phyloP scores from a whole-genome alignment of 64 coral and sea anemone genomes.

The Montipora sp. region DNA sequence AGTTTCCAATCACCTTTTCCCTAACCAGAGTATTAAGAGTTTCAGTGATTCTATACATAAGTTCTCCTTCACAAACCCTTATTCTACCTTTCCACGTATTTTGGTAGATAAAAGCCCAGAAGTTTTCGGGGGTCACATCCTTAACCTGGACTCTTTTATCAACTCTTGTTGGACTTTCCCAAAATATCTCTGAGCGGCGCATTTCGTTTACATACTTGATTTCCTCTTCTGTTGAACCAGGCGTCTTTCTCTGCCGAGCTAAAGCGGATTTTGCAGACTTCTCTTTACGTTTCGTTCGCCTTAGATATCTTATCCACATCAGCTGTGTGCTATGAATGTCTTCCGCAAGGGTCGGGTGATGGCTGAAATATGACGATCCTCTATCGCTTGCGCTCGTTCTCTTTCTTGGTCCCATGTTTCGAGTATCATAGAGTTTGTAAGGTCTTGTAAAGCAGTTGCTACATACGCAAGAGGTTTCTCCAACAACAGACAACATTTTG shows the following conservation, averaged over 20 bases:
- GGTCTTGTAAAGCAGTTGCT: conserved; percentile 24
- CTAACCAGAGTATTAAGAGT: conserved; percentile 4
- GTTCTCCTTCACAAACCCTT: conserved; percentile 41
- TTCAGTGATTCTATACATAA: conserved; percentile 32
- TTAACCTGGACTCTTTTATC: background rate
- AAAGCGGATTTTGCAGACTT: background rate
- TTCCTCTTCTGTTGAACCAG: background rate
- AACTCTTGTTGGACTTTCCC: background rate
- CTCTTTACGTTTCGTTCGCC: background rate
- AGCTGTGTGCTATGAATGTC: background rate
- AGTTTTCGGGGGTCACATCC: background rate
- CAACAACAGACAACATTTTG: background rate
- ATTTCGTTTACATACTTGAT: background rate
- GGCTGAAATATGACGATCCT: background rate
- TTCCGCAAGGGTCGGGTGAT: background rate
- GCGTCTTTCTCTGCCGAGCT: background rate
- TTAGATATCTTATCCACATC: background rate
- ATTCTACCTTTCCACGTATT: conserved; percentile 21
- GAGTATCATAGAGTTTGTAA: background rate
- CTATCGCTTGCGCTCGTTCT: background rate
- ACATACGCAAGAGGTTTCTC: conserved; percentile 5
- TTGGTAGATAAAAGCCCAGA: conserved; percentile 35
- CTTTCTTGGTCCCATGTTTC: background rate
- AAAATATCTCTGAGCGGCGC: background rate
- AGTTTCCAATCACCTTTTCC: background rate